phyloP scores from a whole-genome alignment of 2,113 vertebrate species.

The Entosphenus tridentatus region DNA sequence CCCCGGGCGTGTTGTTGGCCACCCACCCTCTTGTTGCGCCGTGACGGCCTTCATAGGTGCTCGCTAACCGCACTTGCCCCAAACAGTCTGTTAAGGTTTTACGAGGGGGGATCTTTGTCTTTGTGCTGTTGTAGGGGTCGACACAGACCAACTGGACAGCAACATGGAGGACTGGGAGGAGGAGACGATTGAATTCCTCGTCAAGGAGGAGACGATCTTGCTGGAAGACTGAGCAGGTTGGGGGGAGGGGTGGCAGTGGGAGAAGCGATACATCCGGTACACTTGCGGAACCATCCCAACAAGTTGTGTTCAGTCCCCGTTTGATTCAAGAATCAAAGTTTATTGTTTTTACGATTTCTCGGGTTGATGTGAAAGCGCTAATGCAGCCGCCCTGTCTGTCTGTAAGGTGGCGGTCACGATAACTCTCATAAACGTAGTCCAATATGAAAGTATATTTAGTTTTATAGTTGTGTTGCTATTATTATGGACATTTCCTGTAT shows the following conservation, averaged over 20 bases:
- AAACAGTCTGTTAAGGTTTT: not conserved
- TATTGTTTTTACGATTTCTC: conserved; percentile 18
- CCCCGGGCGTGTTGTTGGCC: not conserved
- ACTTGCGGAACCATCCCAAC: conserved; percentile 40
- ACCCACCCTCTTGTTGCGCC: not conserved
- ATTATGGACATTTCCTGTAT: too few relatives aligned
- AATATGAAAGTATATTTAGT: too few relatives aligned
- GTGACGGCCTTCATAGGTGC: not conserved
- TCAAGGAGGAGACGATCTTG: conserved; percentile 93
- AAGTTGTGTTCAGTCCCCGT: conserved; percentile 19
- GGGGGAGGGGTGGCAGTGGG: too few relatives aligned
- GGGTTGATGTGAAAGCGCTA: not conserved
- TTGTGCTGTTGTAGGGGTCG: conserved; percentile 36
- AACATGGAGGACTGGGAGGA: conserved; percentile 98
- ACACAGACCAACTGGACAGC: conserved; percentile 81
- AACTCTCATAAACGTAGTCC: too few relatives aligned
- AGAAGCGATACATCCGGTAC: too few relatives aligned
- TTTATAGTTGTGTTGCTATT: too few relatives aligned
- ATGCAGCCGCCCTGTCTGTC: not conserved
- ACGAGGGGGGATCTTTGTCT: not conserved
- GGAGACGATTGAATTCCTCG: conserved; percentile 97
- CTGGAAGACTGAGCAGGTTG: conserved; percentile 25
- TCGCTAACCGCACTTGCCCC: not conserved
- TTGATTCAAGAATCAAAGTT: conserved; percentile 19
- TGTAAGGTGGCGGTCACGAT: not conserved